phyloP scores from a whole-genome alignment of 2,113 vertebrate species.

The Clarias gariepinus region DNA sequence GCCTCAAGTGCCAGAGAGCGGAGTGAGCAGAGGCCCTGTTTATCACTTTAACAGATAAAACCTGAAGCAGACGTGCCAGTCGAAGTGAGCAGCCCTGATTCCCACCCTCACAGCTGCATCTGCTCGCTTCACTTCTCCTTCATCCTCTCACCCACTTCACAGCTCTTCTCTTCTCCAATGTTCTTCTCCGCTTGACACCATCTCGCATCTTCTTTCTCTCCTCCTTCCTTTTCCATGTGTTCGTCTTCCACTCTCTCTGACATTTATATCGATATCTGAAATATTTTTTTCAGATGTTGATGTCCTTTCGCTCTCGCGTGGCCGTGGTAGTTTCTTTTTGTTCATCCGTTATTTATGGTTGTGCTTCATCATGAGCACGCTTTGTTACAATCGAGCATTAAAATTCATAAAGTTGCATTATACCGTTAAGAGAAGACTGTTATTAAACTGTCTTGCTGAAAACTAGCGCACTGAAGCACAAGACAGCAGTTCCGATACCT shows the following conservation, averaged over 20 bases:
- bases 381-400: constrained; percentile 30
- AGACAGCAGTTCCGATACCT: constrained; percentile 37
- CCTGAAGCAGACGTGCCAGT: constrained; percentile 30
- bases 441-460: constrained; percentile 23
- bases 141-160: constrained; percentile 24
- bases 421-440: constrained; percentile 38
- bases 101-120: constrained; percentile 38
- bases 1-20: constrained; percentile 55
- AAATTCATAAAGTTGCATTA: constrained; percentile 22
- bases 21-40: constrained; percentile 43
- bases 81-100: constrained; percentile 34
- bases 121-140: constrained; percentile 41
- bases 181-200: constrained; percentile 3
- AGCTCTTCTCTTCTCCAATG: constrained; percentile 5
- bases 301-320: constrained; percentile 1
- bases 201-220: background rate
- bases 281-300: constrained; percentile 28
- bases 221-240: constrained; percentile 20
- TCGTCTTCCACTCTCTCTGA: constrained; percentile 3
- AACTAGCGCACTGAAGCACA: constrained; percentile 40
- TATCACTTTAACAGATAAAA: constrained; percentile 30
- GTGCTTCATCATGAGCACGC: constrained; percentile 2
- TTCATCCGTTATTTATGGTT: constrained; percentile 7
- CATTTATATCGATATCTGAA: background rate
- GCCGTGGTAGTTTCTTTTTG: constrained; percentile 4